phyloP scores from a whole-genome alignment of 2,797 vertebrate species.

The Pseudomugil gertrudae region DNA sequence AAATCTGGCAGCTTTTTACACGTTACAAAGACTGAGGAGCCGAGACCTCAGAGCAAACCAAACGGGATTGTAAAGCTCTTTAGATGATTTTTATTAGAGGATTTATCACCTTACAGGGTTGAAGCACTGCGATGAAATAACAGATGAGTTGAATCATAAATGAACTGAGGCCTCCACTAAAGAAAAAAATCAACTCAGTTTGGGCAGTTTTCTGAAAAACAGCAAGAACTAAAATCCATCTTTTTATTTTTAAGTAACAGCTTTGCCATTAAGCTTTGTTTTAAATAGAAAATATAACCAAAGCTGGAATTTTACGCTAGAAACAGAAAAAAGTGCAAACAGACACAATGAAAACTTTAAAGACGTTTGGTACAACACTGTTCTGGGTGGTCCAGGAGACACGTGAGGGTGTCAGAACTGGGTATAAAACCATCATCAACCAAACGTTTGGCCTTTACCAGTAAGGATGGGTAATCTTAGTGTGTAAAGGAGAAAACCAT shows the following conservation, averaged over 20 bases:
- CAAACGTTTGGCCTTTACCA: neutral
- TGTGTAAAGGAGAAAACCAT: neutral
- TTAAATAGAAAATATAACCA: neutral
- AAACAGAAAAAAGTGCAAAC: neutral
- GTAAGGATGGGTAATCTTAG: neutral
- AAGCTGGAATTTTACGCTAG: neutral
- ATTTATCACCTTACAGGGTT: constrained; percentile 26
- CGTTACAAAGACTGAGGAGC: constrained; percentile 28
- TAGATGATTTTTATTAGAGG: constrained; percentile 7
- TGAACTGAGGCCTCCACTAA: neutral
- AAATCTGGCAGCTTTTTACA: constrained; percentile 50
- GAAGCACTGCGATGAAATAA: constrained; percentile 2
- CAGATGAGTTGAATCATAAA: neutral
- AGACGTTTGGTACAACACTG: neutral
- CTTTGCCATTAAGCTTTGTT: neutral
- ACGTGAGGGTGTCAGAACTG: neutral
- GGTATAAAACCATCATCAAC: neutral
- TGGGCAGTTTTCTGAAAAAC: neutral
- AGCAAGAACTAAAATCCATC: neutral
- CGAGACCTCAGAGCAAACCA: constrained; percentile 34
- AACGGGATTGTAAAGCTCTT: constrained; percentile 17
- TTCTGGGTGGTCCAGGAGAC: neutral
- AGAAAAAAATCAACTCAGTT: neutral
- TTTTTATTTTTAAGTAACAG: neutral
- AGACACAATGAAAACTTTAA: neutral